Percentiles rank a stretch among this genome's conserved stretches.
These are phyloP conservation scores for Delphinapterus leucas DNA, from an alignment of 2,113 vertebrate genomes.

Conservation along the genomic window DNA sequence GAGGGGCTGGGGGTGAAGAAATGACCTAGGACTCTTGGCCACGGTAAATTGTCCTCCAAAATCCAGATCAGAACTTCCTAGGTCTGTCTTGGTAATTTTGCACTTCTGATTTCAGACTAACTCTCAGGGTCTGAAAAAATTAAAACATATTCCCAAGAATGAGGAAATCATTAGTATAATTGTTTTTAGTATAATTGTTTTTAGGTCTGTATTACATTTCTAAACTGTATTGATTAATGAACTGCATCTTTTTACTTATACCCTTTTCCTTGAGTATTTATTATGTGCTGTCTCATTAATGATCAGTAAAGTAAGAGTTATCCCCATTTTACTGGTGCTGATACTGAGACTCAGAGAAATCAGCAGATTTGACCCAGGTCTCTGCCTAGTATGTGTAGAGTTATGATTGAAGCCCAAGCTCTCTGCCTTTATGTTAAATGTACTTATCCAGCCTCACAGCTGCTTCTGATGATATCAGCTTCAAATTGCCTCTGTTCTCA, in stretches of 20 bases:
- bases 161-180: background rate
- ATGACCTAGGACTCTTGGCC: background rate
- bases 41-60: background rate
- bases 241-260: background rate
- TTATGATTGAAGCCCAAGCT: background rate
- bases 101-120: background rate
- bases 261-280: background rate
- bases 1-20: background rate
- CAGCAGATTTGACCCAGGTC: background rate
- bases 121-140: background rate
- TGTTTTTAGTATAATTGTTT: background rate
- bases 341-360: background rate
- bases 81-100: background rate
- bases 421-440: background rate
- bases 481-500: background rate
- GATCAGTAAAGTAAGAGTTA: background rate
- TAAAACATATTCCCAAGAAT: background rate
- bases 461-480: background rate
- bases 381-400: accelerated
- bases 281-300: background rate
- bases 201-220: background rate
- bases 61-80: background rate
- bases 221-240: background rate
- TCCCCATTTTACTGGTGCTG: background rate
- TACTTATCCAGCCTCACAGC: background rate